A percentile compares a stretch with the other conserved stretches of the same genome.
These are phyloP conservation scores for Mesochorus sp. DNA, from an alignment of 2,888 invertebrate genomes.

Conservation along the genomic window DNA sequence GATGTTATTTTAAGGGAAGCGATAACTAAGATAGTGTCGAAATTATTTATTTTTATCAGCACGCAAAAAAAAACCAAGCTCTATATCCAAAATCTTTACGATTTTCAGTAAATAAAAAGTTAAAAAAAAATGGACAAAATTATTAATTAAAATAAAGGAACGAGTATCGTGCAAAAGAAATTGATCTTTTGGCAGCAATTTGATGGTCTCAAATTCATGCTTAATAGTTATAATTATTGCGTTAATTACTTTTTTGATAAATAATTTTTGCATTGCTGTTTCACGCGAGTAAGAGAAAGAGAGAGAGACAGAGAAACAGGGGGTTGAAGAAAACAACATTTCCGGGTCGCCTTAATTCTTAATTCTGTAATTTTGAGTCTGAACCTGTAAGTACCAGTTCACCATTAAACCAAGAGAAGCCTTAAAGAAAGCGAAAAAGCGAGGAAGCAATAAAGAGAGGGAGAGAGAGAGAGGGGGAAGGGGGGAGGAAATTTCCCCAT, in stretches of 20 bases:
- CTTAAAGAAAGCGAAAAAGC: background rate
- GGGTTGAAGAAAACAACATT: constrained; percentile 63
- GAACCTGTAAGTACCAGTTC: constrained; percentile 71
- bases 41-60: background rate
- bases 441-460: background rate
- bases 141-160: too few species aligned
- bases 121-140: too few species aligned
- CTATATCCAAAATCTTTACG: too few species aligned
- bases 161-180: too few species aligned
- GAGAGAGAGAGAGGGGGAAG: background rate
- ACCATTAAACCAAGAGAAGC: constrained; percentile 42
- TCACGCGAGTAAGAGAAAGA: background rate
- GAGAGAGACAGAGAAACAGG: background rate
- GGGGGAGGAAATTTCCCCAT: background rate
- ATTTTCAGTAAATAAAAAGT: too few species aligned
- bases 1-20: constrained; percentile 60
- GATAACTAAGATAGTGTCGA: constrained; percentile 16
- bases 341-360: constrained; percentile 76
- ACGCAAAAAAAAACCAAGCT: background rate
- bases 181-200: too few species aligned
- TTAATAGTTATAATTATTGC: too few species aligned
- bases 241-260: too few species aligned
- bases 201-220: too few species aligned
- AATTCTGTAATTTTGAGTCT: constrained; percentile 77
- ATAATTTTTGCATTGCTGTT: too few species aligned